These are phyloP conservation scores for Paracentrotus lividus DNA, from an alignment of 53 echinoderm and acorn worm genomes.

Conservation along the genomic window DNA sequence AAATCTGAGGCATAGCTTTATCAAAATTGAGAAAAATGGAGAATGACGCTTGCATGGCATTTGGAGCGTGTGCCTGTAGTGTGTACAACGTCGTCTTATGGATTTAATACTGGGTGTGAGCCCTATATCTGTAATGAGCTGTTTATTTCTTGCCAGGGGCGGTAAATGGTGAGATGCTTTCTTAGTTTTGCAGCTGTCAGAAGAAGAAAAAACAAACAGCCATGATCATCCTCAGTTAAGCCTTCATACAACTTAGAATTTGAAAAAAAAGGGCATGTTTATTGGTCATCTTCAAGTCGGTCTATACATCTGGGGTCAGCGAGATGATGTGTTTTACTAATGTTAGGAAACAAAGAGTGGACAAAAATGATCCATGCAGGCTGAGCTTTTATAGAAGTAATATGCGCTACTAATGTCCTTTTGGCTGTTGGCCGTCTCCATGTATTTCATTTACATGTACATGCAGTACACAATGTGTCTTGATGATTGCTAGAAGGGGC, in stretches of 20 bases:
- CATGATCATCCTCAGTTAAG: not conserved
- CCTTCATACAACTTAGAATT: not conserved
- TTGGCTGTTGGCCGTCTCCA: not conserved
- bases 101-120: not conserved
- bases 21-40: not conserved
- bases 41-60: not conserved
- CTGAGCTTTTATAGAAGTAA: not conserved
- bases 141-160: constrained; percentile 20
- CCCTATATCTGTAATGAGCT: constrained; percentile 20
- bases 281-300: not conserved
- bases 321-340: too few relatives aligned
- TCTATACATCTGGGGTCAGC: not conserved
- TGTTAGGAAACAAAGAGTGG: too few relatives aligned
- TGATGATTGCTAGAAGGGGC: too few relatives aligned
- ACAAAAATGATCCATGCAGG: not conserved
- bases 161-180: constrained; percentile 1
- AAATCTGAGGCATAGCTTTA: not conserved
- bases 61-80: not conserved
- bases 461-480: too few relatives aligned
- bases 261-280: not conserved
- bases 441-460: not conserved
- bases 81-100: not conserved
- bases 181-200: constrained; percentile 25
- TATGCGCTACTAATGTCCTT: not conserved
- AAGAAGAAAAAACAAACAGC: not conserved